These are phyloP conservation scores for Zaprionus camerounensis DNA, from an alignment of 1,140 invertebrate species.

Conservation along the genomic window DNA sequence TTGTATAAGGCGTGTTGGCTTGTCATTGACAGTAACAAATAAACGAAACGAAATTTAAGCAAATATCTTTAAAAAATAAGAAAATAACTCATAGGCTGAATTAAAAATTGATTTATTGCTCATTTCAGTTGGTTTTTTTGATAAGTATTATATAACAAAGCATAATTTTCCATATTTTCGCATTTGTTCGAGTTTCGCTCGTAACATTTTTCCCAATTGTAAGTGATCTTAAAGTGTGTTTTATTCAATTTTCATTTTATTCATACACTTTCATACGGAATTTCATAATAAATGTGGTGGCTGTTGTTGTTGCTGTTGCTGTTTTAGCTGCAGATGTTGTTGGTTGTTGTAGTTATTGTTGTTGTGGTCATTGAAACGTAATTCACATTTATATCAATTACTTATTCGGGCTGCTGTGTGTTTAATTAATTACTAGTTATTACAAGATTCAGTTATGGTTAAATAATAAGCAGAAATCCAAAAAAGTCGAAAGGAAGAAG, in stretches of 20 bases:
- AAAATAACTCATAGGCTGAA: conserved; percentile 48
- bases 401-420: conserved; percentile 24
- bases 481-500: conserved; percentile 29
- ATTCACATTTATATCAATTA: conserved; percentile 23
- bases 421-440: conserved; percentile 16
- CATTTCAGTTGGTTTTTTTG: conserved; percentile 27
- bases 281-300: conserved; percentile 49
- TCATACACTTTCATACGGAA: conserved; percentile 45
- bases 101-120: conserved; percentile 54
- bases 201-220: conserved; percentile 84
- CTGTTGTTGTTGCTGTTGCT: conserved; percentile 30
- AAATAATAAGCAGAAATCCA: conserved; percentile 17
- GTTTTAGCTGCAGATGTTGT: conserved; percentile 39
- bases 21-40: conserved; percentile 38
- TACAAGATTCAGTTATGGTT: conserved; percentile 12
- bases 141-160: conserved; percentile 21
- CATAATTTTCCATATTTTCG: conserved; percentile 48
- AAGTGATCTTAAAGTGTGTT: conserved; percentile 84
- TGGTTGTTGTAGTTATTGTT: conserved; percentile 29
- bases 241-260: conserved; percentile 51
- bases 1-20: conserved; percentile 40
- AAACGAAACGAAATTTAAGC: conserved; percentile 30
- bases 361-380: conserved; percentile 37
- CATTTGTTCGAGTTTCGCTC: conserved; percentile 42
- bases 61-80: conserved; percentile 48